A percentile compares a stretch with the other conserved stretches of the same genome.
These are phyloP conservation scores for Pycnonotus jocosus DNA, from an alignment of 2,113 vertebrate species.

Conservation along the genomic window DNA sequence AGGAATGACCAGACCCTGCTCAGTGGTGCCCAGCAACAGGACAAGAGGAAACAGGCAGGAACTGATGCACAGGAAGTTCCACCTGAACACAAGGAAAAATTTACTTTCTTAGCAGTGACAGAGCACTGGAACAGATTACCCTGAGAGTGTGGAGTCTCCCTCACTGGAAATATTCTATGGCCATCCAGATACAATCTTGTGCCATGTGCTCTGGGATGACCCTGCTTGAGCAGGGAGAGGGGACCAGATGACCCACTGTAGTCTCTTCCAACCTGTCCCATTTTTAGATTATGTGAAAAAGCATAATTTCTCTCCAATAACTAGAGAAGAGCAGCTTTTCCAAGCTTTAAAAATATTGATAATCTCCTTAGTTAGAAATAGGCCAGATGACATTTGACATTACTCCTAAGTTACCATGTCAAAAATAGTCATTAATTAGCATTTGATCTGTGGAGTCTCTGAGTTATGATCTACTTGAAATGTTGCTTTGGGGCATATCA, in stretches of 20 bases:
- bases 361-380: background rate
- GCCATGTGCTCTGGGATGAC: background rate
- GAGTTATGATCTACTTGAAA: background rate
- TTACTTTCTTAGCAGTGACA: background rate
- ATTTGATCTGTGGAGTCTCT: background rate
- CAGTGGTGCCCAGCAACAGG: background rate
- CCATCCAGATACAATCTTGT: background rate
- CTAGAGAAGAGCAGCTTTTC: background rate
- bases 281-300: background rate
- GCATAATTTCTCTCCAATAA: background rate
- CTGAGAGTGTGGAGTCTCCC: background rate
- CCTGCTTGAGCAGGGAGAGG: background rate
- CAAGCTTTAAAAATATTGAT: background rate
- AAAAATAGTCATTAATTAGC: background rate
- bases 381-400: background rate
- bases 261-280: background rate
- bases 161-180: background rate
- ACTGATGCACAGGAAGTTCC: background rate
- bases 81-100: background rate
- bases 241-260: background rate
- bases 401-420: background rate
- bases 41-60: background rate
- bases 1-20: background rate
- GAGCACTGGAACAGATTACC: background rate
- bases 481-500: background rate